phyloP scores from a whole-genome alignment of 2,797 vertebrate genomes.

The Ara ararauna region DNA sequence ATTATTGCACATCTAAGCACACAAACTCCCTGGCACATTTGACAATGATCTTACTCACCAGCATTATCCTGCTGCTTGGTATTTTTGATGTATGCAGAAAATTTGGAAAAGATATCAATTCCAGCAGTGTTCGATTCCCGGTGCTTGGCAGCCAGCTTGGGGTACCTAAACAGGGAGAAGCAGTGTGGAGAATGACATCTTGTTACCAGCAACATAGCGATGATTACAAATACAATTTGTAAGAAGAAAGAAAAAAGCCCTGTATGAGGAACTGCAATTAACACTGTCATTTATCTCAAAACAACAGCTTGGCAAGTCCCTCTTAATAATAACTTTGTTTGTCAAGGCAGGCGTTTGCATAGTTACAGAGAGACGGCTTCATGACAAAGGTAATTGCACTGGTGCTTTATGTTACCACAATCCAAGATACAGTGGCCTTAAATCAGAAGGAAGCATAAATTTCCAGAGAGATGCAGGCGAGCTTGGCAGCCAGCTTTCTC shows the following conservation, averaged over 20 bases:
- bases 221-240: background rate
- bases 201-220: background rate
- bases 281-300: background rate
- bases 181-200: background rate
- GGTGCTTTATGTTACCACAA: background rate
- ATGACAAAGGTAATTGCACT: background rate
- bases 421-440: background rate
- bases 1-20: background rate
- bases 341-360: background rate
- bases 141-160: conserved; percentile 90
- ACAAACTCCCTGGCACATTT: background rate
- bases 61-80: conserved; percentile 89
- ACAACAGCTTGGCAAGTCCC: background rate
- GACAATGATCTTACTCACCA: conserved; percentile 79
- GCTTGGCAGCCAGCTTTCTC: background rate
- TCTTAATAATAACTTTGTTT: background rate
- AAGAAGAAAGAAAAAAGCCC: background rate
- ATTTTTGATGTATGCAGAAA: conserved; percentile 97
- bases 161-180: conserved; percentile 83
- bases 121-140: conserved; percentile 91
- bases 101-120: conserved; percentile 94
- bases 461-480: background rate
- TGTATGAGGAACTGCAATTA: background rate
- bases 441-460: conserved; percentile 21
- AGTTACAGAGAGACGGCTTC: background rate